These are phyloP conservation scores for Pachycephala philippinensis DNA, from an alignment of 2,113 vertebrate genomes.

Conservation along the genomic window DNA sequence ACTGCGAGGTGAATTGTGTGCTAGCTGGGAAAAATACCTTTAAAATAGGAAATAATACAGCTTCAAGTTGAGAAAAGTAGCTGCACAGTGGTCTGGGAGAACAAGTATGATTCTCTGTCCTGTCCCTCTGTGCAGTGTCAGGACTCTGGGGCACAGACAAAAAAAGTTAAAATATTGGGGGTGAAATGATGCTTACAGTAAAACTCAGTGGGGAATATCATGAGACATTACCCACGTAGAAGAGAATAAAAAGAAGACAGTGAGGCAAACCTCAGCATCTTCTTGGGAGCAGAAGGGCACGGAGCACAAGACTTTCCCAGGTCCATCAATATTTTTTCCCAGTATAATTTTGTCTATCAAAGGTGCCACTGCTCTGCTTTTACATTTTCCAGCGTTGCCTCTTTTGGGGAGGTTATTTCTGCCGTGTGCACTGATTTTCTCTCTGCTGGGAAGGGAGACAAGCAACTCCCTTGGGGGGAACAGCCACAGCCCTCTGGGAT, in stretches of 20 bases:
- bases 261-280: neutral
- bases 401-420: neutral
- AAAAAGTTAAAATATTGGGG: neutral
- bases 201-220: neutral
- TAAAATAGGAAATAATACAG: neutral
- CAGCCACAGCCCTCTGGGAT: neutral
- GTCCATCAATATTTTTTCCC: neutral
- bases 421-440: neutral
- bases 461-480: neutral
- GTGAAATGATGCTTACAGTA: neutral
- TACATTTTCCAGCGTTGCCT: neutral
- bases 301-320: neutral
- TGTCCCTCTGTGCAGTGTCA: neutral
- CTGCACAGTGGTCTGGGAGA: neutral
- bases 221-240: neutral
- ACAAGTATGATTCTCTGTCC: neutral
- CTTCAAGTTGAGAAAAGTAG: neutral
- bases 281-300: neutral
- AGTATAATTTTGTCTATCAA: neutral
- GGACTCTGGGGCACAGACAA: neutral
- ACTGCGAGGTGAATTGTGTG: neutral
- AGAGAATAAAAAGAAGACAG: neutral
- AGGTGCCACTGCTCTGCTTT: neutral
- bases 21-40: neutral
- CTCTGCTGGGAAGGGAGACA: neutral